Base-by-base conservation (phyloP, 53 echinoderm and acorn worm species). In the Astropecten irregularis region DNA sequence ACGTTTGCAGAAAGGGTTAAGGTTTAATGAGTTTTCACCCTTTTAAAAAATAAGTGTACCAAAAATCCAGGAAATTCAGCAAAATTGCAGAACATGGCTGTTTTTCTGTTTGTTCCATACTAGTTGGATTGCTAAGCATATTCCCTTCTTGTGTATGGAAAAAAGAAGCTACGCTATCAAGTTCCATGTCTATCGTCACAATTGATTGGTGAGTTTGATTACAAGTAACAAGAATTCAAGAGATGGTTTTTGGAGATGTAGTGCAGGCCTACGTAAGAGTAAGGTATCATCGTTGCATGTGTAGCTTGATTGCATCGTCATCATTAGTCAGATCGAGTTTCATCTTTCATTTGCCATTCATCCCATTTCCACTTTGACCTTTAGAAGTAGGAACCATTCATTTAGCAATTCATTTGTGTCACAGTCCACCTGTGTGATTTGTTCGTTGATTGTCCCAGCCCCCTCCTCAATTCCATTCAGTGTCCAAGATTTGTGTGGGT, bases 191-290 rank as follows among this genome's bases (percentile, higher is more conserved):
- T 40, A 58, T 9, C 76, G 22, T 56, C 58, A 16, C 21, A 31
- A 39, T 27, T 46, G 38, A 76, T 16, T 76, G 76, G 76, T 76
- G 76, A 76, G 76, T 76, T 58, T 20, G 52, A 71, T 29, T n/a
- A n/a, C n/a, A n/a, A n/a, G n/a, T n/a, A n/a, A n/a, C n/a, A n/a
- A n/a, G n/a, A n/a, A n/a, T n/a, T n/a, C n/a, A n/a, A n/a, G n/a
- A n/a, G n/a, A n/a, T n/a, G n/a, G n/a, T n/a, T n/a, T n/a, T n/a
- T n/a, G n/a, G n/a, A n/a, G n/a, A n/a, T n/a, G n/a, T n/a, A 14
- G 14, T 46, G 8, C 14, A 46, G 47, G 47, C 47, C 47, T 46
- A 46, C 47, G 14, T 46, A 46, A 46, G 14, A 46, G 14, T 8
- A 9, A 54, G 15, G 15, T 5, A 54, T 13, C 4, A 54, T 4